Base-by-base conservation (phyloP, 2,113 vertebrate species). In the Clinocottus analis region DNA sequence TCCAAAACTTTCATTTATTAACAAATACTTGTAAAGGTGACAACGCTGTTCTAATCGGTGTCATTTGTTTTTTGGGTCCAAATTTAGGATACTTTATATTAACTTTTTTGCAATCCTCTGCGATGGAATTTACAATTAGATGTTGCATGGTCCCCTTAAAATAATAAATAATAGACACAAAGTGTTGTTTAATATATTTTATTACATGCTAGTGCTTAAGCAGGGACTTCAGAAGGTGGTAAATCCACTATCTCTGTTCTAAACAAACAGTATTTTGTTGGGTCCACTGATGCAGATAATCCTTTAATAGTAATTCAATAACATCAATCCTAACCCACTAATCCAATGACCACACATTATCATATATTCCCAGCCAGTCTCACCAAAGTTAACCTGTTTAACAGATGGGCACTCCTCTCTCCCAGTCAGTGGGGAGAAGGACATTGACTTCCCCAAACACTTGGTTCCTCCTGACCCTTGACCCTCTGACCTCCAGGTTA, bases 331-430 rank as follows among this genome's bases (percentile, higher is more conserved):
- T 82, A 85, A 80, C 72, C 21, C 3, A 39, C 63, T 88, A 84
- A 92, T 84, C 81, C 85, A 83, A 9, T 90, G 53, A 63, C 14
- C 39, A 31, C 49, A 70, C 62, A 65, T 86, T 63, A 82, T 92
- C 82, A 53, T 80, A 69, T 59, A 60, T 74, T 87, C 63, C 39
- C 63, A 75, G 79, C 75, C 85, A 53, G 43, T 61, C 60, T 65
- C 63, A 64, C 80, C 77, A 83, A 70, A 89, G 87, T 92, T 94
- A 93, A 94, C 93, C 91, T 93, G 90, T 95, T 94, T 93, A 95
- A 90, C 94, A 95, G 94, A 95, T 93, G 93, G 93, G 67, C 80
- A 85, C 47, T 74, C 80, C 83, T 89, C 73, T 62, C 53, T 69
- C 53, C 8, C 67, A 85, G 75, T 85, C 87, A 86, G 86, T 62